Percentiles rank a stretch among this genome's conserved stretches.
phyloP scores from a whole-genome alignment of 2,888 invertebrate genomes.

The Linhomoeus sp. region DNA sequence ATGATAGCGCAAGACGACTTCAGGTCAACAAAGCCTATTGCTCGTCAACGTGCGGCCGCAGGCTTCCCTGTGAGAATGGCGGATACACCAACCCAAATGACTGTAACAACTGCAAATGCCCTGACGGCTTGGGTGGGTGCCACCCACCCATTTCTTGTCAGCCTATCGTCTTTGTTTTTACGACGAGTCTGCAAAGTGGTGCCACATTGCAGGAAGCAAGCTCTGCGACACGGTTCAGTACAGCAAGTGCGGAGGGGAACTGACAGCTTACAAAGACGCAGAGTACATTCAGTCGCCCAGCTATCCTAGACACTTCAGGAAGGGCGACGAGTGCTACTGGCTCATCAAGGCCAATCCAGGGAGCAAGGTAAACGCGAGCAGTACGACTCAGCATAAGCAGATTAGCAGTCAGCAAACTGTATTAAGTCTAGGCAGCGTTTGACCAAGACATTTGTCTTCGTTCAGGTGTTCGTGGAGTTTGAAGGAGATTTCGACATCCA shows the following conservation, averaged over 20 bases:
- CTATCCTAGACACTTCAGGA: background rate
- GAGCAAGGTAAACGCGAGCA: background rate
- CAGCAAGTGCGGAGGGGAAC: slow-evolving; percentile 1
- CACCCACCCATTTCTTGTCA: no score
- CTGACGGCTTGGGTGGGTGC: slow-evolving; percentile 4
- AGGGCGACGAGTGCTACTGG: slow-evolving; percentile 2
- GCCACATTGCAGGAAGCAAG: no score
- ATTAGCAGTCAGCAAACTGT: no score
- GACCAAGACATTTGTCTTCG: no score
- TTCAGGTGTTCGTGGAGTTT: background rate
- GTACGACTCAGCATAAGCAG: no score
- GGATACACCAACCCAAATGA: slow-evolving; percentile 7
- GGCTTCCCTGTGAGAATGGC: background rate
- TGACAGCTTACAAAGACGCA: background rate
- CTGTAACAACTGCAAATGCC: slow-evolving; percentile 6
- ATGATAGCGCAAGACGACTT: background rate
- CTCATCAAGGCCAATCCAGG: background rate
- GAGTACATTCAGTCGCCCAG: background rate
- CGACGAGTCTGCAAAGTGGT: no score
- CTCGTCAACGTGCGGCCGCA: background rate
- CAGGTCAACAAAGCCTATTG: slow-evolving; percentile 7
- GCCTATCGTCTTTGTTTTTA: no score
- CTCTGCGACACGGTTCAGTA: no score
- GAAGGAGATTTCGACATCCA: slow-evolving; percentile 14
- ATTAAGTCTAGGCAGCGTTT: no score